These are phyloP conservation scores for Macrobrachium rosenbergii DNA, from an alignment of 1,140 invertebrate species.

Conservation along the genomic window DNA sequence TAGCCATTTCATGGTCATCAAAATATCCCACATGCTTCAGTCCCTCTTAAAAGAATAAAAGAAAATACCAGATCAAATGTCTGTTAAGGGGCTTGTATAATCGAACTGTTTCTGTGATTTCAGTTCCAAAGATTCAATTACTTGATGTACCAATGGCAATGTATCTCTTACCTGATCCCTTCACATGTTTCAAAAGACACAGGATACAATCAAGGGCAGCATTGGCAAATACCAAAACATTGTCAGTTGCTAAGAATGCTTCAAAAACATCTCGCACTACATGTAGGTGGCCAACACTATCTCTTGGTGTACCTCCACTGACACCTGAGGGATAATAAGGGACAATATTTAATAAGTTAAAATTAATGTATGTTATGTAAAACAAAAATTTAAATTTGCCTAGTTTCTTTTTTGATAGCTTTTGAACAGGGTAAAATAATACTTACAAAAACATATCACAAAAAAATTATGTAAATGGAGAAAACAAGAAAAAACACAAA, in stretches of 20 bases:
- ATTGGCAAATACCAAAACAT: constrained; percentile 92
- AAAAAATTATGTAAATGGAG: too few relatives aligned
- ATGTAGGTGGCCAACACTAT: constrained; percentile 73
- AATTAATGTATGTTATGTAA: neutral
- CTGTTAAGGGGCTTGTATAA: too few relatives aligned
- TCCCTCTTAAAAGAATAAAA: too few relatives aligned
- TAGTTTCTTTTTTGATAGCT: too few relatives aligned
- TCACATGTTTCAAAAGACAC: constrained; percentile 83
- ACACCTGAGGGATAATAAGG: neutral
- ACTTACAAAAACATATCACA: too few relatives aligned
- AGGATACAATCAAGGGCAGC: constrained; percentile 93
- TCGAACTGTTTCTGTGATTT: too few relatives aligned
- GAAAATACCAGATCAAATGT: too few relatives aligned
- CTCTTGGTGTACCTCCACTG: constrained; percentile 12
- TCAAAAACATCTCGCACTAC: constrained; percentile 92
- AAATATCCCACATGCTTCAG: too few relatives aligned
- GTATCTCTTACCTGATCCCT: constrained; percentile 71
- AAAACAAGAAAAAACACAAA: too few relatives aligned
- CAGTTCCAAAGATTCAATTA: neutral
- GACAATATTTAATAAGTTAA: neutral
- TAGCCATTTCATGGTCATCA: too few relatives aligned
- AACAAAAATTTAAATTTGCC: too few relatives aligned
- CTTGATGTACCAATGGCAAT: neutral
- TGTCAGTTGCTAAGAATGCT: constrained; percentile 92
- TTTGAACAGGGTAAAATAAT: too few relatives aligned